Evolutionary conservation across 92 coral and sea anemone genomes (phyloP), one percentile per base, ranked within the genome.

Genomic region (Epizoanthus ramosus): DNA sequence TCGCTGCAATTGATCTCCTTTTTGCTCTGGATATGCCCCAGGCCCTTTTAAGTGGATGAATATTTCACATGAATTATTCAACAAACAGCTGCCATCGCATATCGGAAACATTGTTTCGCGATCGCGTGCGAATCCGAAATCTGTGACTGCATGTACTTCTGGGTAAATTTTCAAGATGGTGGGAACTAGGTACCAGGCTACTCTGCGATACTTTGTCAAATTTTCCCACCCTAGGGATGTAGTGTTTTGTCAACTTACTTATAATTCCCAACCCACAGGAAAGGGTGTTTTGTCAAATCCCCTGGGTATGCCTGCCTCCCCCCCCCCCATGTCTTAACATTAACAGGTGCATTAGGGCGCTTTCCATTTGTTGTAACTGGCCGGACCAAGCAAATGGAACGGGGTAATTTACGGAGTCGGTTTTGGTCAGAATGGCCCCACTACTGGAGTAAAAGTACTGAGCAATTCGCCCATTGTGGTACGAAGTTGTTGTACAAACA

Each of bases 231-330:
- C 58, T 57, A 9, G 75, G 75, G 57, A 70, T 28, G n/a, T 10
- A 70, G 75, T 43, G 75, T 70, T 31, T 67, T 24, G 73, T 28
- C 57, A 70, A 70, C 13, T 70, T 70, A 70, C 58, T 70, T 28
- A 70, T 70, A 70, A 70, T 70, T 70, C 75, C 25, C 75, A 23
- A 70, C 75, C 75, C 75, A 37, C 56, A 57, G 75, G 50, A 70
- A 70, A 68, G 75, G 75, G 75, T n/a, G 57, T 70, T 70, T 70
- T 70, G 75, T 70, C 75, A 70, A 70, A 70, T 43, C 75, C 31
- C 57, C 54, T 70, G 54, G 56, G 75, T 43, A 70, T 70, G 75
- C 75, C 75, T 57, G 8, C 52, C 52, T 57, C 57, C 75, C 75
- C 75, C 75, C 37, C 17, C 74, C 74, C 74, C 41, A 52, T 45